These are phyloP conservation scores for Oncorhynchus mykiss DNA, from an alignment of 2,113 vertebrate genomes.

Conservation along the genomic window DNA sequence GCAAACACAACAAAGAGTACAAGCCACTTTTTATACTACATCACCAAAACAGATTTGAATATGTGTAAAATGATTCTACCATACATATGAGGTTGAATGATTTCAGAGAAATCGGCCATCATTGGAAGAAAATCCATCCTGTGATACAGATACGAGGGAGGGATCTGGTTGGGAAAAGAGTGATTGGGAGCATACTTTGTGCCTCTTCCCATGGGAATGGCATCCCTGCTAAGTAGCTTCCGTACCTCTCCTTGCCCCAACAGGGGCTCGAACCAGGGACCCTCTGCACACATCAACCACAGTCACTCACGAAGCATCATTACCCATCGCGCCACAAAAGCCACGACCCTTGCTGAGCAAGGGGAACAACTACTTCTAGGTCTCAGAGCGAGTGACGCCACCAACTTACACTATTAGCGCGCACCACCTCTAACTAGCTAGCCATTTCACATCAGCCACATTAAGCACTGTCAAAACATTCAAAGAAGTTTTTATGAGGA, in stretches of 20 bases:
- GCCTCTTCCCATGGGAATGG: conserved; percentile 60
- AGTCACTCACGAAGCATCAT: too few relatives aligned
- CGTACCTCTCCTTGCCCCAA: too few relatives aligned
- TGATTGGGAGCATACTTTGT: conserved; percentile 15
- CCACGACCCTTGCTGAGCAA: too few relatives aligned
- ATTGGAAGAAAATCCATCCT: not conserved
- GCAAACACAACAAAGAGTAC: not conserved
- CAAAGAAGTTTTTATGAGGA: conserved; percentile 44
- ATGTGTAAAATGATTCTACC: not conserved
- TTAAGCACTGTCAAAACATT: conserved; percentile 18
- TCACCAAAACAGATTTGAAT: not conserved
- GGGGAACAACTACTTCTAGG: too few relatives aligned
- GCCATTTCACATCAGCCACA: too few relatives aligned
- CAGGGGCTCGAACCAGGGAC: too few relatives aligned
- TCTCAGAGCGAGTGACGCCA: too few relatives aligned
- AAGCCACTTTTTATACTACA: not conserved
- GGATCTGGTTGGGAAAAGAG: conserved; percentile 18
- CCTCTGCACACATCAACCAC: too few relatives aligned
- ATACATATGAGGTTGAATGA: not conserved
- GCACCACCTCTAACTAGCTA: too few relatives aligned
- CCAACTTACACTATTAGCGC: too few relatives aligned
- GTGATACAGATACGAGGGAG: conserved; percentile 11
- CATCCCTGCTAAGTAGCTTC: conserved; percentile 35
- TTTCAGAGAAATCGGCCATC: not conserved
- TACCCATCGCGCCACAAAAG: too few relatives aligned